Percentiles rank a stretch among this genome's conserved stretches.
Conservation (phyloP, 1,140 invertebrate genomes). For the Trichoplusia ni region DNA sequence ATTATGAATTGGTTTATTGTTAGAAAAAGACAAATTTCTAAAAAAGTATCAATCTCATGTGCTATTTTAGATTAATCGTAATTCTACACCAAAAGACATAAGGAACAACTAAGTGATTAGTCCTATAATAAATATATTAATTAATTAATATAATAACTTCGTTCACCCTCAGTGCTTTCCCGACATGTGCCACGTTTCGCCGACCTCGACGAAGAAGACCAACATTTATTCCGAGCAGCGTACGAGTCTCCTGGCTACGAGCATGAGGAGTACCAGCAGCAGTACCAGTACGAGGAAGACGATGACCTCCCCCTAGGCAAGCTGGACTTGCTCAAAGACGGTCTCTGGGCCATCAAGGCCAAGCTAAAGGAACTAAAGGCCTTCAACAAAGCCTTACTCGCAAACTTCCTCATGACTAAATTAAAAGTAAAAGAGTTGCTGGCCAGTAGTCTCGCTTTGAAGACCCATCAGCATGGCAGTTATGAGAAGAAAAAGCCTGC, state of each 20-base stretch:
- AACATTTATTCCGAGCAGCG: constrained; percentile 59
- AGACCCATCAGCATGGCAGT: constrained; percentile 55
- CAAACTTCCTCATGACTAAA: constrained; percentile 65
- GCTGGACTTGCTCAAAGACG: constrained; percentile 65
- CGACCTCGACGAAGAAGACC: constrained; percentile 68
- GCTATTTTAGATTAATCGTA: too few species aligned
- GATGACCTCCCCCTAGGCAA: constrained; percentile 52
- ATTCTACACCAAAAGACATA: too few species aligned
- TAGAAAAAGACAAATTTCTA: too few species aligned
- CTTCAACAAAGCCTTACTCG: constrained; percentile 67
- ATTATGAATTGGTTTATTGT: too few species aligned
- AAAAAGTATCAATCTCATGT: too few species aligned
- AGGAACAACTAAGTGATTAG: too few species aligned
- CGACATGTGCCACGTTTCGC: constrained; percentile 51
- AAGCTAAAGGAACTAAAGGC: constrained; percentile 68
- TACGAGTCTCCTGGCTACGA: constrained; percentile 67
- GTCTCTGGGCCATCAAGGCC: constrained; percentile 66
- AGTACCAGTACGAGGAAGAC: constrained; percentile 56
- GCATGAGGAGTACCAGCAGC: constrained; percentile 57
- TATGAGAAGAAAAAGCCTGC: constrained; percentile 56
- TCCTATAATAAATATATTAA: too few species aligned
- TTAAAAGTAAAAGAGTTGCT: constrained; percentile 67
- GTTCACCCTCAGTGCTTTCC: not conserved
- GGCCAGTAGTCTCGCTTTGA: constrained; percentile 43
- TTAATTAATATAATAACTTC: too few species aligned